phyloP scores from a whole-genome alignment of 2,888 invertebrate species.

The Emmelina monodactyla region DNA sequence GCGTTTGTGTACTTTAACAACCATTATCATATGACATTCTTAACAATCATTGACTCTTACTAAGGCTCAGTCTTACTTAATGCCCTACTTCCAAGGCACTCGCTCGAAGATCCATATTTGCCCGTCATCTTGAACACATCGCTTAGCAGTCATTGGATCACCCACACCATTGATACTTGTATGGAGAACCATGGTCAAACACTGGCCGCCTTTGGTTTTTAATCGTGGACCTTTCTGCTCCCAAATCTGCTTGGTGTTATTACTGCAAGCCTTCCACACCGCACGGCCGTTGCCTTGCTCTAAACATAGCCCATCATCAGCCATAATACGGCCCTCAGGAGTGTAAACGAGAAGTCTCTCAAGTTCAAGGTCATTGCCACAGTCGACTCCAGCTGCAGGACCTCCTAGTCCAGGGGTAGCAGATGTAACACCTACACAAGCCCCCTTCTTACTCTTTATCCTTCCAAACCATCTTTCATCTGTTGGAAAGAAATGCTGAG shows the following conservation, averaged over 20 bases:
- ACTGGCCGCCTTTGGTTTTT: conserved; percentile 34
- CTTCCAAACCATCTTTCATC: conserved; percentile 89
- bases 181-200: conserved; percentile 33
- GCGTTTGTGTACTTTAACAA: too few relatives aligned
- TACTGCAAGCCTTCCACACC: conserved; percentile 76
- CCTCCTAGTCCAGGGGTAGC: conserved; percentile 74
- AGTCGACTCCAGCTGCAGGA: conserved; percentile 71
- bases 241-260: conserved; percentile 75
- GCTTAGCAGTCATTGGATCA: conserved; percentile 62
- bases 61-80: too few relatives aligned
- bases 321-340: conserved; percentile 77
- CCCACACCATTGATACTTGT: conserved; percentile 29
- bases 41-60: too few relatives aligned
- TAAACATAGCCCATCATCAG: conserved; percentile 86
- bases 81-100: conserved; percentile 73
- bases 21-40: conserved; percentile 24
- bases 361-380: conserved; percentile 65
- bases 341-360: conserved; percentile 78
- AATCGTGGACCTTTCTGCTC: conserved; percentile 53
- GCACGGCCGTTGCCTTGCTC: conserved; percentile 73
- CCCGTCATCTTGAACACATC: conserved; percentile 57
- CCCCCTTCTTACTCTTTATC: conserved; percentile 65
- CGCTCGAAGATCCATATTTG: conserved; percentile 76
- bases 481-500: conserved; percentile 93
- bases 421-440: conserved; percentile 44